Evolutionary conservation across 2,113 vertebrate genomes (phyloP), one percentile per base, ranked within the genome.

Genomic region (Eleginops maclovinus): DNA sequence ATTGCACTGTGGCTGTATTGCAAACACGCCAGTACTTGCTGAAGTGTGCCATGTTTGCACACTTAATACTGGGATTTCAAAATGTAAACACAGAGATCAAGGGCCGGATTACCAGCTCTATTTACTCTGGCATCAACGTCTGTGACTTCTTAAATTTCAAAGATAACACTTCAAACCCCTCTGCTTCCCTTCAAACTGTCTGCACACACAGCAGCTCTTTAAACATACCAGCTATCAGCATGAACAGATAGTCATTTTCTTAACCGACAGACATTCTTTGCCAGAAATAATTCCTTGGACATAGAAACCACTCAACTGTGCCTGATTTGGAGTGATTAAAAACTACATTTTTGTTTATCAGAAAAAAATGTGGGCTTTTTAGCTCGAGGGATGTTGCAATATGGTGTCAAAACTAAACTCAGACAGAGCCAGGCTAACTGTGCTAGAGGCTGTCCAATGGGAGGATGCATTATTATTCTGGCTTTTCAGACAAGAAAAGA

Each of bases 51-150:
- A 16, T 76, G 70, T 81, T 55, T 84, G 65, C 54, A 61, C 54
- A 77, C 50, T 69, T 4, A 8, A 68, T 61, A 67, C 17, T n/a
- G 56, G 66, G 49, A 58, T 62, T 72, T 79, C 24, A 12, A 31
- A 53, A 47, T 2, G 76, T 72, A 67, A 76, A 69, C 69, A 36
- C 9, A 19, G 41, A 44, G 41, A 83, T 85, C 56, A 79, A 68
- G 22, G n/a, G 53, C 50, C 49, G 79, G 73, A 84, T 83, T 77
- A 79, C 44, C 40, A 49, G 15, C 66, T 81, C 49, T 75, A 55
- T 88, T 82, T 80, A 63, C 28, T 74, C 36, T 58, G 75, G 72
- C 59, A 75, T 83, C 44, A 49, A 51, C 41, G 51, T 54, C 43
- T 19, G 15, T 36, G 62, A 64, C 72, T 55, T 58, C 56, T 58